Evolutionary conservation across 2,888 invertebrate genomes (phyloP), one percentile per base, ranked within the genome.

Genomic region (Archaeoteleia sp.): DNA sequence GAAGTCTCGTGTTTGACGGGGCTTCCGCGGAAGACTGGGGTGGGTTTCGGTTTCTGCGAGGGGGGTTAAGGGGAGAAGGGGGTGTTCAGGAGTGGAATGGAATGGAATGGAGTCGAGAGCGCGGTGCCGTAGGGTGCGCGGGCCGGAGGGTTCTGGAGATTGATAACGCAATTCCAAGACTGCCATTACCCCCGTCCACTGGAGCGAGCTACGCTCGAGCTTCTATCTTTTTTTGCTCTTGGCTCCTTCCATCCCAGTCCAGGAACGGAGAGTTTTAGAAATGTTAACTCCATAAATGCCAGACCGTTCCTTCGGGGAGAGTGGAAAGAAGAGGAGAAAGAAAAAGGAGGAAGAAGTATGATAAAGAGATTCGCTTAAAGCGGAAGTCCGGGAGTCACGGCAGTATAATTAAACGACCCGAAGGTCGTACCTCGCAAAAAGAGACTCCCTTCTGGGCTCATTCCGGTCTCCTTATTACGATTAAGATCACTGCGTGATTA

Each of bases 1-100:
- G 79, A 79, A 81, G 80, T 77, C 70, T 70, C 74, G 76, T 76
- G 79, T 81, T 81, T 79, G 77, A 80, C 75, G 77, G 76, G 74
- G 72, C 72, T 76, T 75, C 67, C 73, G 72, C 76, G 75, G 75
- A 48, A 61, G 62, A 68, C 62, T 67, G 74, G 71, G 72, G 71
- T 73, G 71, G 73, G 70, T 63, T 49, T 61, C n/a, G 53, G 68
- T 62, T 67, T 68, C 61, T 43, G 45, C 63, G 77, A 51, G 66
- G 72, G 73, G 70, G 76, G 5, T 20, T 2, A 20, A 20, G 20
- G 5, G 20, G 20, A 20, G 20, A 5, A 20, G 20, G 20, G 68
- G 61, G 76, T 74, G 76, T 74, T 48, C 67, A 46, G 89, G 89
- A 89, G 88, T 78, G 89, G 89, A 89, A 88, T 88, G 90, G 89